phyloP scores from a whole-genome alignment of 2,888 invertebrate genomes.

The Euzophera pinguis region DNA sequence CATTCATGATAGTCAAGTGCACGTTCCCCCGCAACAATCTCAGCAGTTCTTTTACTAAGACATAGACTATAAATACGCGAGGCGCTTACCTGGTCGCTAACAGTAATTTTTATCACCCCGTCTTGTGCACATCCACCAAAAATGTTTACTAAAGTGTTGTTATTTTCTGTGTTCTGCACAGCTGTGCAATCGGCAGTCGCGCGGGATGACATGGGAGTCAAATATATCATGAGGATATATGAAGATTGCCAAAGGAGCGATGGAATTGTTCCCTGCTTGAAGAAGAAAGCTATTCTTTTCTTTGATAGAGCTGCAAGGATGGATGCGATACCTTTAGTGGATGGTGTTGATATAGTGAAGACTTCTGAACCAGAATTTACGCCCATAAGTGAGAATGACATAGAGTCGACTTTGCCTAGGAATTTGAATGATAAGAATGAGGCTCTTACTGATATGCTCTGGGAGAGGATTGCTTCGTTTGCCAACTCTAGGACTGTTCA shows the following conservation, averaged over 20 bases:
- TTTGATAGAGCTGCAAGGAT: conserved; percentile 87
- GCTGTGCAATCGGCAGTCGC: conserved; percentile 37
- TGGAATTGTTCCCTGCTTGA: conserved; percentile 86
- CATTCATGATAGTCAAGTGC: conserved; percentile 27
- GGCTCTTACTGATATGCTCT: conserved; percentile 83
- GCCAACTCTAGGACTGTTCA: conserved; percentile 88
- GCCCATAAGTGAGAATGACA: conserved; percentile 82
- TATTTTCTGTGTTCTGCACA: conserved; percentile 36
- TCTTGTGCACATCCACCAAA: conserved; percentile 41
- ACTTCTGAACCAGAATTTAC: conserved; percentile 62
- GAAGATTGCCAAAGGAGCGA: conserved; percentile 87
- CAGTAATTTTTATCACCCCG: conserved; percentile 77
- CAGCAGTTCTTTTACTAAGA: conserved; percentile 48
- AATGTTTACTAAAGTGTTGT: conserved; percentile 53
- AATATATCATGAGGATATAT: conserved; percentile 84
- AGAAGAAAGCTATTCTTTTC: conserved; percentile 89
- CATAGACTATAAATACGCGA: conserved; percentile 70
- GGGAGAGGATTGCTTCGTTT: conserved; percentile 85
- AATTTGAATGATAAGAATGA: conserved; percentile 83
- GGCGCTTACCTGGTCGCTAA: conserved; percentile 44
- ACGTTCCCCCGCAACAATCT: conserved; percentile 44
- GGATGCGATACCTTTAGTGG: conserved; percentile 79
- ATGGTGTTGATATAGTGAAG: conserved; percentile 84
- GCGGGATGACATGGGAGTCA: conserved; percentile 79
- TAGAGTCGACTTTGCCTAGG: conserved; percentile 85